A percentile compares a stretch with the other conserved stretches of the same genome.
Conservation (phyloP, 2,113 vertebrate species). For the Nannobrachium achirus region DNA sequence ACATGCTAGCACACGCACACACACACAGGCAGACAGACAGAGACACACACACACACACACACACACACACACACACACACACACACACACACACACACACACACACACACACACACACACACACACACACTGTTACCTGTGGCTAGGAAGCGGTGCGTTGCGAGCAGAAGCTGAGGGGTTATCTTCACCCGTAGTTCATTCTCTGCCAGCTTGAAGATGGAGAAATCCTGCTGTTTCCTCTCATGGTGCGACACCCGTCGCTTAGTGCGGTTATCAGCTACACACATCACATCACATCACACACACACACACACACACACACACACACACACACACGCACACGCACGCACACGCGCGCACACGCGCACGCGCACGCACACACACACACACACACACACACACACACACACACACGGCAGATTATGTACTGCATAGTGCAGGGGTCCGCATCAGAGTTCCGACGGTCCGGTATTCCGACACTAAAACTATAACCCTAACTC, state of each 20-base stretch:
- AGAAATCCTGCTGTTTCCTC: conserved; percentile 94
- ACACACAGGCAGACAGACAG: not conserved
- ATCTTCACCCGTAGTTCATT: conserved; percentile 93
- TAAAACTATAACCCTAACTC: too few species aligned
- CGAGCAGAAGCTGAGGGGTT: conserved; percentile 92
- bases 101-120: conserved; percentile 5
- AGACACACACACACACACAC: conserved; percentile 8
- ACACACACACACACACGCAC: not conserved
- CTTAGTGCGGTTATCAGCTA: conserved; percentile 93
- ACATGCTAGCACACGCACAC: not conserved
- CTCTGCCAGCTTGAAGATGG: conserved; percentile 92
- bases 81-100: conserved; percentile 1
- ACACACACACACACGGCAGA: not conserved
- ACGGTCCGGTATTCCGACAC: too few species aligned
- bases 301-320: conserved; percentile 23
- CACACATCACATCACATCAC: conserved; percentile 43
- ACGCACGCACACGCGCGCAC: conserved; percentile 4
- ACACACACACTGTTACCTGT: conserved; percentile 83
- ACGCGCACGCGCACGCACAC: not conserved
- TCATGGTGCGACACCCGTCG: conserved; percentile 90
- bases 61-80: not conserved
- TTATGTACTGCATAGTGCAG: too few species aligned
- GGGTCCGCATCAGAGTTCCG: too few species aligned
- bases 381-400: not conserved
- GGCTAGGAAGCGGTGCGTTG: conserved; percentile 96